phyloP scores from a whole-genome alignment of 2,113 vertebrate genomes.

The Eleginops maclovinus region DNA sequence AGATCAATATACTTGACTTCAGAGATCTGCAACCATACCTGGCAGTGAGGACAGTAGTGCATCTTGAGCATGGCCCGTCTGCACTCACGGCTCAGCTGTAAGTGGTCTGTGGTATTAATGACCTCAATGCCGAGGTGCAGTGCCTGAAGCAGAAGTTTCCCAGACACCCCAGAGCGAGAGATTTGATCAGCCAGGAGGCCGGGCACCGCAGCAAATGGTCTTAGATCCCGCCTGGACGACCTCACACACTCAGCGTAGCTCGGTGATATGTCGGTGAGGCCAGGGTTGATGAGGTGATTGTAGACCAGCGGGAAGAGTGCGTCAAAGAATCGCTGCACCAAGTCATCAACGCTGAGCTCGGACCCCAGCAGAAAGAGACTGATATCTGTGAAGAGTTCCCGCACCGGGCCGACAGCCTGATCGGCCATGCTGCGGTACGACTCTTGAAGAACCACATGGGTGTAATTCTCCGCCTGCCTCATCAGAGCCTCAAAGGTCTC shows the following conservation, averaged over 20 bases:
- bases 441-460: slow-evolving; percentile 82
- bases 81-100: slow-evolving; percentile 88
- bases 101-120: slow-evolving; percentile 92
- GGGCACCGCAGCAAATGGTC: slow-evolving; percentile 84
- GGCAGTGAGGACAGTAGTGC: slow-evolving; percentile 90
- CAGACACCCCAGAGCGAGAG: slow-evolving; percentile 79
- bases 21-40: slow-evolving; percentile 60
- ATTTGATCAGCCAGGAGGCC: slow-evolving; percentile 80
- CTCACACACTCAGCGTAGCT: slow-evolving; percentile 87
- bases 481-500: slow-evolving; percentile 88
- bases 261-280: slow-evolving; percentile 72
- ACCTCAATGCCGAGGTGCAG: slow-evolving; percentile 92
- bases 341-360: slow-evolving; percentile 84
- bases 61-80: slow-evolving; percentile 87
- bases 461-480: slow-evolving; percentile 89
- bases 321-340: slow-evolving; percentile 90
- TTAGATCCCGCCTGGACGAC: slow-evolving; percentile 72
- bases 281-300: slow-evolving; percentile 83
- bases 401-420: slow-evolving; percentile 72
- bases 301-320: slow-evolving; percentile 89
- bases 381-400: slow-evolving; percentile 89
- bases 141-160: slow-evolving; percentile 87
- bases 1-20: slow-evolving; percentile 34
- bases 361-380: slow-evolving; percentile 90
- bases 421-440: slow-evolving; percentile 82